Percentiles rank a stretch among this genome's conserved stretches.
phyloP scores from a whole-genome alignment of 1,140 invertebrate species.

The Drosophila erecta region DNA sequence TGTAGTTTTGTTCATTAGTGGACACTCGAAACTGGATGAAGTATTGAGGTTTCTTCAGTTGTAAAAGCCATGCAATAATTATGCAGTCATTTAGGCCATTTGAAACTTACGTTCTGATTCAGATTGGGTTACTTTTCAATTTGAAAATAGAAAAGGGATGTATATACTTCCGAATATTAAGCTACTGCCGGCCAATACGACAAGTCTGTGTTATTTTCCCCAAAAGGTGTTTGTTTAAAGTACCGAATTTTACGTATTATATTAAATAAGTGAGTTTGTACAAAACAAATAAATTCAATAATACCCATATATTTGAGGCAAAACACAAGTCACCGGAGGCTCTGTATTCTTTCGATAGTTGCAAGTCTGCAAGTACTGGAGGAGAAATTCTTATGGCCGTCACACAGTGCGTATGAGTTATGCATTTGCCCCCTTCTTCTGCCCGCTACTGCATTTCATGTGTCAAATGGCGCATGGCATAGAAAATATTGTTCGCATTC shows the following conservation, averaged over 20 bases:
- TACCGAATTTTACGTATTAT: too few species aligned
- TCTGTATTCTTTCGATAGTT: neutral
- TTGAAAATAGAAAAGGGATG: neutral
- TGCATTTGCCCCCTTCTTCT: conserved; percentile 18
- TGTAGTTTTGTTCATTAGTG: neutral
- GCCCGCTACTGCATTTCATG: conserved; percentile 43
- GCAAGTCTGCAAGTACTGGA: neutral
- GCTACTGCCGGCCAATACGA: too few species aligned
- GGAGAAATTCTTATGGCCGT: conserved; percentile 44
- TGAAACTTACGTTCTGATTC: too few species aligned
- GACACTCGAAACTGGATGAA: neutral
- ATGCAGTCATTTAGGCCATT: neutral
- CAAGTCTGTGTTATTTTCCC: neutral
- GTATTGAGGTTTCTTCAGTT: neutral
- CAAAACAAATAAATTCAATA: too few species aligned
- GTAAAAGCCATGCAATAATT: neutral
- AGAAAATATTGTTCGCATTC: conserved; percentile 67
- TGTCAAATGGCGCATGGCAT: conserved; percentile 74
- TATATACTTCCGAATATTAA: too few species aligned
- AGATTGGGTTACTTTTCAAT: neutral
- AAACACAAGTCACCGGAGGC: too few species aligned
- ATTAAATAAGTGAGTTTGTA: neutral
- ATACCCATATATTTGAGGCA: too few species aligned
- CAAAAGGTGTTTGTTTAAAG: too few species aligned
- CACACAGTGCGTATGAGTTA: conserved; percentile 79